Conservation (phyloP, 2,888 invertebrate species). For the Thymelicus lineola region DNA sequence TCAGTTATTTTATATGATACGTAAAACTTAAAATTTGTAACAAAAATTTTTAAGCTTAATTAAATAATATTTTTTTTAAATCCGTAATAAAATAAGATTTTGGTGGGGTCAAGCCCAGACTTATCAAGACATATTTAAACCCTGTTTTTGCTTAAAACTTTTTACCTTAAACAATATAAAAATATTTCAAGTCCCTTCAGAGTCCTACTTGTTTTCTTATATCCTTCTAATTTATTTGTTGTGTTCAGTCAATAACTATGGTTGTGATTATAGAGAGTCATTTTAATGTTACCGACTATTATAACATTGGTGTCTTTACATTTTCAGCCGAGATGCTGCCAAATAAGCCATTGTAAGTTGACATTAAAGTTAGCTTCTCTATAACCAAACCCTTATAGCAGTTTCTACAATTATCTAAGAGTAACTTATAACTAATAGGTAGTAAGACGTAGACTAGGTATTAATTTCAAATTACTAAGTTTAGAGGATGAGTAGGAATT, state of each 20-base stretch:
- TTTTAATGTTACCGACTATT: conserved; percentile 6
- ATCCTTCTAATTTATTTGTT: conserved; percentile 42
- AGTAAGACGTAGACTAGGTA: conserved; percentile 58
- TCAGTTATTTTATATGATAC: too few relatives aligned
- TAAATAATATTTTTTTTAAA: too few relatives aligned
- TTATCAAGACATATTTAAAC: too few relatives aligned
- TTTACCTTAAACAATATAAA: too few relatives aligned
- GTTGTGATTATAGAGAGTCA: conserved; percentile 38
- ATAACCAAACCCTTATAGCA: conserved; percentile 27
- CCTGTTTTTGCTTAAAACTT: too few relatives aligned
- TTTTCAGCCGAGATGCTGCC: not conserved
- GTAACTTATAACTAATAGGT: conserved; percentile 63
- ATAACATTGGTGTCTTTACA: not conserved
- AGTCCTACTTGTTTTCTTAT: not conserved
- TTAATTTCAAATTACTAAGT: conserved; percentile 79
- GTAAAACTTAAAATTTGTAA: too few relatives aligned
- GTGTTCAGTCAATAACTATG: conserved; percentile 60
- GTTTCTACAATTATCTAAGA: conserved; percentile 33
- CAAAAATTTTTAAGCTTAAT: too few relatives aligned
- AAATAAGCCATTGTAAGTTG: not conserved
- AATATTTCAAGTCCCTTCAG: too few relatives aligned
- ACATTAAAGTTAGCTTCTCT: conserved; percentile 21
- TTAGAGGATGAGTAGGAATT: conserved; percentile 81
- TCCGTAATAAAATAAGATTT: too few relatives aligned
- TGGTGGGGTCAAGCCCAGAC: too few relatives aligned